These are phyloP conservation scores for Pantala flavescens DNA, from an alignment of 1,140 invertebrate genomes.

Conservation along the genomic window DNA sequence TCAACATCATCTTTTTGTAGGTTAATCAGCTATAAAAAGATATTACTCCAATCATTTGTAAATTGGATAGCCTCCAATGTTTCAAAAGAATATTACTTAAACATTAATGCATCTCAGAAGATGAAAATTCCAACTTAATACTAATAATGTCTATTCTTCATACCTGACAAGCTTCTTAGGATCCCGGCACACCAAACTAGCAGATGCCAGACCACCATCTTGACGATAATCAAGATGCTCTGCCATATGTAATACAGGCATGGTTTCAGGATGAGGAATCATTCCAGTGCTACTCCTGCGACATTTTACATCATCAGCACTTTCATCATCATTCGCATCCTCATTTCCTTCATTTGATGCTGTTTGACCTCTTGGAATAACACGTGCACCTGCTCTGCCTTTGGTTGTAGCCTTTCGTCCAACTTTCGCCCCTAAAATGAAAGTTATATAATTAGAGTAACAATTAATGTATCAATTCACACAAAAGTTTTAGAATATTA, in stretches of 20 bases:
- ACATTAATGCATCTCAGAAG: too few relatives aligned
- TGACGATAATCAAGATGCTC: constrained; percentile 66
- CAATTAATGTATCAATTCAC: too few relatives aligned
- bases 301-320: not conserved
- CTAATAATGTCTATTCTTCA: too few relatives aligned
- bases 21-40: too few relatives aligned
- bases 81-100: too few relatives aligned
- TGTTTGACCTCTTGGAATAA: not conserved
- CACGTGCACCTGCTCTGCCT: not conserved
- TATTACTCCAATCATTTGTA: too few relatives aligned
- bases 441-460: too few relatives aligned
- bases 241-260: constrained; percentile 52
- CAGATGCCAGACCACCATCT: constrained; percentile 59
- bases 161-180: constrained; percentile 22
- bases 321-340: not conserved
- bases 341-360: not conserved
- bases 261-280: constrained; percentile 23
- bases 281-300: not conserved
- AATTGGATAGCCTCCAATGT: too few relatives aligned
- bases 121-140: too few relatives aligned
- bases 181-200: constrained; percentile 43
- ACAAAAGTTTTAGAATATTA: too few relatives aligned
- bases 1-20: too few relatives aligned
- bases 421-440: not conserved
- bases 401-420: not conserved